Base-by-base conservation (phyloP, 1,140 invertebrate species). In the Pseudoatta argentina region DNA sequence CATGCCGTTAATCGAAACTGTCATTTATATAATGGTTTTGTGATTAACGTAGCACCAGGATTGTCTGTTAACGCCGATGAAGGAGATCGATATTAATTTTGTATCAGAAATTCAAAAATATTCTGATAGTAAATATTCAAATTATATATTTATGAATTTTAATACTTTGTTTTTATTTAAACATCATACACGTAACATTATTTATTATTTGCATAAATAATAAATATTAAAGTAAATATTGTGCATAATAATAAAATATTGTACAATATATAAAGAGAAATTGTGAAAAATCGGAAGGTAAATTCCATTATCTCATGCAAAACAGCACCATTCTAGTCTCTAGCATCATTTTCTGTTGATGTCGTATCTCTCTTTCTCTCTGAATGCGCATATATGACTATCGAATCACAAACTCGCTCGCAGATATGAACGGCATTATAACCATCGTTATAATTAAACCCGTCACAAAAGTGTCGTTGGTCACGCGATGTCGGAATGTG, bases 401-500 rank as follows among this genome's bases (percentile, higher is more conserved):
- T 77, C 61, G 24, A 78, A 78, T 55, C 24, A 24, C 44, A 30
- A 73, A 66, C 16, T 78, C 14, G 24, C 44, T 78, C 39, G 21
- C 39, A 14, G 55, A 75, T 48, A 61, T 59, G 16, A 85, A 55
- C n/a, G 3, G 6, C 16, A 66, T 85, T 66, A 78, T 78, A 44
- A 77, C 51, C 48, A 6, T 39, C 5, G 44, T 12, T 61, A 27
- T 73, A 73, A 78, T 85, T 71, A 61, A 59, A 76, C 21, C 69
- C 27, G 21, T 48, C 79, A 39, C 39, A 88, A 88, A 88, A 88
- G 34, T 85, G 61, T 69, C 57, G 76, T 57, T 73, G n/a, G 24
- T 51, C 59, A 18, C 51, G 48, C 59, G 55, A 88, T 69, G 66
- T 82, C 64, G 27, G 53, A 88, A 88, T 89, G 86, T 18, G 75